Conservation (phyloP, 2,797 vertebrate species). For the Echeneis naucrates region DNA sequence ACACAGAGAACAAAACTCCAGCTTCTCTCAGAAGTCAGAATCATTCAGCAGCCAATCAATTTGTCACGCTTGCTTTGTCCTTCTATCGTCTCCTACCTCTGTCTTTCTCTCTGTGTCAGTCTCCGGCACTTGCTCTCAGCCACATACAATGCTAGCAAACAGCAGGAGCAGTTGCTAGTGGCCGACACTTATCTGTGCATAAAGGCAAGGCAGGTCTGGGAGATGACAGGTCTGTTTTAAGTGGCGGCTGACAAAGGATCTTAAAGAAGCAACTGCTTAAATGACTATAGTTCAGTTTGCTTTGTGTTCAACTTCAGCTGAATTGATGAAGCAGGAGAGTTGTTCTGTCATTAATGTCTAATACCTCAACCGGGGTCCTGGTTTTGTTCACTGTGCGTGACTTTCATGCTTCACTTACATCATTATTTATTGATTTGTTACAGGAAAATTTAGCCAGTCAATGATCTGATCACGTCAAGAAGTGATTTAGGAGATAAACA, state of each 20-base stretch:
- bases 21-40: background rate
- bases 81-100: background rate
- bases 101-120: constrained; percentile 13
- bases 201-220: constrained; percentile 13
- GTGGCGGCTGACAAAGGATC: background rate
- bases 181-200: background rate
- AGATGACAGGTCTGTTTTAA: background rate
- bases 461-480: background rate
- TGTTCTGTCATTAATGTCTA: constrained; percentile 8
- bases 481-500: background rate
- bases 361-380: constrained; percentile 11
- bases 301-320: background rate
- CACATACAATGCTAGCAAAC: constrained; percentile 15
- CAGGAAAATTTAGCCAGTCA: background rate
- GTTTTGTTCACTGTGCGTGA: background rate
- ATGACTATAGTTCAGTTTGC: background rate
- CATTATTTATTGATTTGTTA: background rate
- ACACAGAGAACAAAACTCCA: constrained; percentile 12
- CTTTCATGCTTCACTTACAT: background rate
- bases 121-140: constrained; percentile 6
- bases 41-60: constrained; percentile 26
- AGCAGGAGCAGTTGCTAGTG: constrained; percentile 33
- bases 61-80: constrained; percentile 29
- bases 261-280: background rate
- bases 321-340: background rate